Conservation (phyloP, 2,113 vertebrate genomes). For the Gopherus flavomarginatus region DNA sequence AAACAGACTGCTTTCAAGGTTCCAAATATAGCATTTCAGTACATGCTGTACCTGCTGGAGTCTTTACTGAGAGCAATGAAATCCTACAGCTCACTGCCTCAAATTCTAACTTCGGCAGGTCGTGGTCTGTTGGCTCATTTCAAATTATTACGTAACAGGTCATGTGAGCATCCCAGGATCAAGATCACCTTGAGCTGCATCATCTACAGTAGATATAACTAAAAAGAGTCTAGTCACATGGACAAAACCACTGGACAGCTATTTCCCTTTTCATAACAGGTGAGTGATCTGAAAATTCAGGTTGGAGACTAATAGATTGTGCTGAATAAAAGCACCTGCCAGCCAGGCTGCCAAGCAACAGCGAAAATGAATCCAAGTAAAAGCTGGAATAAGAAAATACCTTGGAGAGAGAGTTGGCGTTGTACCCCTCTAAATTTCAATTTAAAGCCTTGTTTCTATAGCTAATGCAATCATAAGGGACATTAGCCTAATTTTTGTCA, state of each 20-base stretch:
- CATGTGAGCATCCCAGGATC: rapidly evolving
- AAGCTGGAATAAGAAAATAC: conserved; percentile 69
- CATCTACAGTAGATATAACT: background rate
- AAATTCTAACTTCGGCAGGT: rapidly evolving
- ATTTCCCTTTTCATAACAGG: background rate
- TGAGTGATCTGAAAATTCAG: background rate
- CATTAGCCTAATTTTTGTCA: conserved; percentile 80
- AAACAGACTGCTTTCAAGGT: background rate
- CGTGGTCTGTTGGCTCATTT: background rate
- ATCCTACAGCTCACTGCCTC: rapidly evolving
- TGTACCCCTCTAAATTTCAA: conserved; percentile 47
- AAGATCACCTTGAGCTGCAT: rapidly evolving
- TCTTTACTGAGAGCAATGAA: background rate
- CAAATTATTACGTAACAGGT: rapidly evolving
- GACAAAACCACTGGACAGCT: background rate
- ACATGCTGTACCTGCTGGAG: background rate
- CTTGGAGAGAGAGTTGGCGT: conserved; percentile 58
- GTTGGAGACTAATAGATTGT: background rate
- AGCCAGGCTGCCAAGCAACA: conserved; percentile 56
- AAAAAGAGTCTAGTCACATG: rapidly evolving
- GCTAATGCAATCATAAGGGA: conserved; percentile 68
- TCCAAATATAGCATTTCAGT: background rate
- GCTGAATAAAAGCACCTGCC: conserved; percentile 7
- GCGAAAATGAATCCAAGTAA: conserved; percentile 74
- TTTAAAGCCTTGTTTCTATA: conserved; percentile 73